These are phyloP conservation scores for Microtus pennsylvanicus DNA, from an alignment of 2,113 vertebrate species.

Conservation along the genomic window DNA sequence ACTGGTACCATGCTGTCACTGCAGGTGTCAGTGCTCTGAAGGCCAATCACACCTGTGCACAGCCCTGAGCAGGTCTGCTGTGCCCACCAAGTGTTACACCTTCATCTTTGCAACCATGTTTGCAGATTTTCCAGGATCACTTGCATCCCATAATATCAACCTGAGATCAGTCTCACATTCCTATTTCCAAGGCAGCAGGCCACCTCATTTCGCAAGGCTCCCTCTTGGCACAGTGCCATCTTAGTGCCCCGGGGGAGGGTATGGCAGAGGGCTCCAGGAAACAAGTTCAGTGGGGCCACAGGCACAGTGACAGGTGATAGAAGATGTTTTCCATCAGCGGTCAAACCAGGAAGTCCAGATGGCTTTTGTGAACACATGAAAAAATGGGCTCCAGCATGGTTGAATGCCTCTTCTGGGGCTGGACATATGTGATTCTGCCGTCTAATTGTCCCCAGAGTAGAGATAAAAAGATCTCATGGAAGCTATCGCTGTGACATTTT, in stretches of 20 bases:
- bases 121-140: neutral
- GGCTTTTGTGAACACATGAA: neutral
- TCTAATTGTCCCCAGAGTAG: slow-evolving; percentile 50
- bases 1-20: neutral
- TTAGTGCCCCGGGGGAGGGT: neutral
- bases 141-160: neutral
- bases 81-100: neutral
- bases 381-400: neutral
- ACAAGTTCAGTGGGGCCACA: neutral
- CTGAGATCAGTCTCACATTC: neutral
- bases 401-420: neutral
- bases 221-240: neutral
- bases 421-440: slow-evolving; percentile 32
- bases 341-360: neutral
- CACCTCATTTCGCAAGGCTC: no score
- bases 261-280: neutral
- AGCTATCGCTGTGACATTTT: slow-evolving; percentile 80
- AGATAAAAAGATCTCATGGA: slow-evolving; percentile 72
- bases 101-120: neutral
- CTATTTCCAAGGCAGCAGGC: neutral
- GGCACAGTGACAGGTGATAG: neutral
- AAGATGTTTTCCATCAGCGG: neutral
- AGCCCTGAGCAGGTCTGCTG: neutral
- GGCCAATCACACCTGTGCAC: neutral
- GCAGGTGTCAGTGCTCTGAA: neutral